phyloP scores from a whole-genome alignment of 2,113 vertebrate species.

The Lucifuga dentata region DNA sequence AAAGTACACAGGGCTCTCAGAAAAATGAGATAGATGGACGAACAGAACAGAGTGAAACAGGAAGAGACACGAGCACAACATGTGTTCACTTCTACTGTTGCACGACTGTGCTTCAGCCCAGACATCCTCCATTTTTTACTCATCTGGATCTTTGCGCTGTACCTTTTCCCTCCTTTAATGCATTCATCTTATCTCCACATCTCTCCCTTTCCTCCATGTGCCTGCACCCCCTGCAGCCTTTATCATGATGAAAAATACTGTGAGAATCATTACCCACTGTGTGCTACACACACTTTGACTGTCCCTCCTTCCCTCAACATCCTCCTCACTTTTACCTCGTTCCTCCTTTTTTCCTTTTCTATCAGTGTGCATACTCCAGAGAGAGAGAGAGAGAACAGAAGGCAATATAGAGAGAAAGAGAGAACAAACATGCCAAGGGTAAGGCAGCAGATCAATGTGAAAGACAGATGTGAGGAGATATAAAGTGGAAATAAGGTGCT shows the following conservation, averaged over 20 bases:
- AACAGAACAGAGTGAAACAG: background rate
- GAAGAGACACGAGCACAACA: background rate
- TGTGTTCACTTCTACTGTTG: constrained; percentile 20
- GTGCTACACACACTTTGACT: constrained; percentile 26
- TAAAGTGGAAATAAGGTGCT: constrained; percentile 54
- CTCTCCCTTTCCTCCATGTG: constrained; percentile 12
- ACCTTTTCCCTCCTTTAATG: constrained; percentile 5
- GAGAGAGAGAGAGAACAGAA: constrained; percentile 29
- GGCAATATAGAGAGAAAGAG: constrained; percentile 33
- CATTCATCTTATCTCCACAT: constrained; percentile 35
- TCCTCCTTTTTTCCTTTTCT: constrained; percentile 3
- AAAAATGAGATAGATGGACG: background rate
- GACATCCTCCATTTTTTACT: constrained; percentile 15
- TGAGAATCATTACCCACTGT: constrained; percentile 50
- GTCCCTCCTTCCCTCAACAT: constrained; percentile 12
- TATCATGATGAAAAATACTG: constrained; percentile 48
- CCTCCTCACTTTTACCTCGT: constrained; percentile 9
- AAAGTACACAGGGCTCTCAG: too few relatives aligned
- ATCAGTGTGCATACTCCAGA: constrained; percentile 24
- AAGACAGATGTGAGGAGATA: constrained; percentile 54
- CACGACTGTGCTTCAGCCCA: constrained; percentile 3
- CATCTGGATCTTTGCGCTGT: background rate
- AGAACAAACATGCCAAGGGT: constrained; percentile 50
- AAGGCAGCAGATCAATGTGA: constrained; percentile 62
- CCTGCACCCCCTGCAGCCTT: constrained; percentile 28